These are phyloP conservation scores for Vanessa cardui DNA, from an alignment of 2,888 invertebrate species.

Conservation along the genomic window DNA sequence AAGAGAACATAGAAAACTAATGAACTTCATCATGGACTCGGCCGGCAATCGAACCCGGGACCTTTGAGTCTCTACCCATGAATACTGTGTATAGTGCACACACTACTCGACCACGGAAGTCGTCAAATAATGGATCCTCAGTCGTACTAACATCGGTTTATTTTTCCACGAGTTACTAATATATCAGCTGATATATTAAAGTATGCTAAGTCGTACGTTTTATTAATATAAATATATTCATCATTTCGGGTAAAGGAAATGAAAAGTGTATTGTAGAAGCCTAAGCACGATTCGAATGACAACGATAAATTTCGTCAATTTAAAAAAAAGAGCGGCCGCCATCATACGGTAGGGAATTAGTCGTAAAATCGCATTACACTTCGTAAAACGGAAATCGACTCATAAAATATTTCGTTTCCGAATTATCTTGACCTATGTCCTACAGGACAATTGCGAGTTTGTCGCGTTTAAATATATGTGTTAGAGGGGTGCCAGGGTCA, in stretches of 20 bases:
- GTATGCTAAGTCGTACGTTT: neutral
- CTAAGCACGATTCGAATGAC: constrained; percentile 8
- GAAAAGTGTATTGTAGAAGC: neutral
- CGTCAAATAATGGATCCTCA: too few relatives aligned
- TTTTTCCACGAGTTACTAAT: neutral
- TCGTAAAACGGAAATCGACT: constrained; percentile 63
- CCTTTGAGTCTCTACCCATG: too few relatives aligned
- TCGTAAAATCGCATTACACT: constrained; percentile 72
- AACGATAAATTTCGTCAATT: constrained; percentile 14
- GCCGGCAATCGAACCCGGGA: too few relatives aligned
- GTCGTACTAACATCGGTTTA: too few relatives aligned
- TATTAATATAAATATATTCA: neutral
- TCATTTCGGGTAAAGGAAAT: neutral
- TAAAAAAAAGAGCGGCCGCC: constrained; percentile 31
- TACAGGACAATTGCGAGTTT: constrained; percentile 34
- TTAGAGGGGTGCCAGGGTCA: constrained; percentile 51
- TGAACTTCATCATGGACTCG: too few relatives aligned
- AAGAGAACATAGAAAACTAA: too few relatives aligned
- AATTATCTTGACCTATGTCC: constrained; percentile 48
- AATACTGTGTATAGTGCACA: too few relatives aligned
- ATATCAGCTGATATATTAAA: too few relatives aligned
- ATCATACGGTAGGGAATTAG: constrained; percentile 50
- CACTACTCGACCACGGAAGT: too few relatives aligned
- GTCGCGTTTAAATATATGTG: constrained; percentile 35
- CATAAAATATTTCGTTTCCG: constrained; percentile 73